phyloP scores from a whole-genome alignment of 2,797 vertebrate genomes.

The Phataginus tetradactyla region DNA sequence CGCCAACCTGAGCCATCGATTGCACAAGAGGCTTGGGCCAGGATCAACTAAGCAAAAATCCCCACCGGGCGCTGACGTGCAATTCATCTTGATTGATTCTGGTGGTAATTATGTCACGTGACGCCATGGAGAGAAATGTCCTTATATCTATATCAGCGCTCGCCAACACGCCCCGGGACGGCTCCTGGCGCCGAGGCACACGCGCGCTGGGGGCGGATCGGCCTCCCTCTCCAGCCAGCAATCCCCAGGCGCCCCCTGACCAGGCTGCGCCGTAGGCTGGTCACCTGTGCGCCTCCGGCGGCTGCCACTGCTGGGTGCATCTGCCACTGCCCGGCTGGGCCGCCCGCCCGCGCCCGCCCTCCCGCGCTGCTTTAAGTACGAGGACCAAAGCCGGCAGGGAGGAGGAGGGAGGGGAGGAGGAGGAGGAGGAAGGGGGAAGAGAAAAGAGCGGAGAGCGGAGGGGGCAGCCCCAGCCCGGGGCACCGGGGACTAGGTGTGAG shows the following conservation, averaged over 20 bases:
- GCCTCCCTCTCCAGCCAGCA: conserved; percentile 43
- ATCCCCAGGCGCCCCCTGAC: conserved; percentile 44
- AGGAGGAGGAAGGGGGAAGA: conserved; percentile 76
- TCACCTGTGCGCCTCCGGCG: conserved; percentile 72
- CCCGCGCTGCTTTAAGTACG: conserved; percentile 81
- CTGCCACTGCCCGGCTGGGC: conserved; percentile 75
- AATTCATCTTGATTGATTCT: conserved; percentile 99
- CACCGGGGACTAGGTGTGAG: conserved; percentile 78
- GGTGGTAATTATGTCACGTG: conserved; percentile 99
- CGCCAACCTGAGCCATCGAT: conserved; percentile 99
- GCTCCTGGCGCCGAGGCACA: conserved; percentile 80
- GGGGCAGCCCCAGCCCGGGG: conserved; percentile 58
- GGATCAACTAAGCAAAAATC: conserved; percentile 96
- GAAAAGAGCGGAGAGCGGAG: conserved; percentile 53
- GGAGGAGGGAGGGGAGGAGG: conserved; percentile 67
- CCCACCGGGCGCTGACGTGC: conserved; percentile 99
- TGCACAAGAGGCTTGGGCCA: conserved; percentile 94
- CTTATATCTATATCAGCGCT: conserved; percentile 99
- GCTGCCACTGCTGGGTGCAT: conserved; percentile 77
- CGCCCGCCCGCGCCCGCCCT: conserved; percentile 70
- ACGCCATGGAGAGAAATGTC: conserved; percentile 98
- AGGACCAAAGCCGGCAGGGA: conserved; percentile 74
- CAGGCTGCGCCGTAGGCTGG: conserved; percentile 63
- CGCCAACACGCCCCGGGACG: conserved; percentile 88
- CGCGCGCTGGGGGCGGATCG: conserved; percentile 63